These are phyloP conservation scores for Chrysolina oricalcia DNA, from an alignment of 2,888 invertebrate species.

Conservation along the genomic window DNA sequence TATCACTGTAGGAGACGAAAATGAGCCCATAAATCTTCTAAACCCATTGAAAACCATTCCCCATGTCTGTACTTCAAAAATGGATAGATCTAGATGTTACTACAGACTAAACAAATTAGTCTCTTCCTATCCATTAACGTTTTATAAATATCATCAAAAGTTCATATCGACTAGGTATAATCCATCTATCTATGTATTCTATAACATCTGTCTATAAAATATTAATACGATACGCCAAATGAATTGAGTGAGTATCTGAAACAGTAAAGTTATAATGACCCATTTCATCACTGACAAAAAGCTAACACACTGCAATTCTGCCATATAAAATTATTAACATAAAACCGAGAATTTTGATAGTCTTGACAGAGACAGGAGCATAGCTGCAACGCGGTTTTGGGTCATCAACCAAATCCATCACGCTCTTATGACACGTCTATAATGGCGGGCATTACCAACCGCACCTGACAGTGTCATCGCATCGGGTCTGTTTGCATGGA, in stretches of 20 bases:
- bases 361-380: slow-evolving; percentile 47
- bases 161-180: not conserved
- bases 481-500: slow-evolving; percentile 3
- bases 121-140: not conserved
- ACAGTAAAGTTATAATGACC: slow-evolving; percentile 45
- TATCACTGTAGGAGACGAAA: too few relatives aligned
- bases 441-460: slow-evolving; percentile 69
- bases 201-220: not conserved
- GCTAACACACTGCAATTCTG: slow-evolving; percentile 35
- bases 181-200: not conserved
- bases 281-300: slow-evolving; percentile 44
- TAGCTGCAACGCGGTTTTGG: slow-evolving; percentile 49
- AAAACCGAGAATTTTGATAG: slow-evolving; percentile 53
- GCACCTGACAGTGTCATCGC: slow-evolving; percentile 62
- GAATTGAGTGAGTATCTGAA: slow-evolving; percentile 41
- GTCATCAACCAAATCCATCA: slow-evolving; percentile 70
- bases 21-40: too few relatives aligned
- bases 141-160: not conserved
- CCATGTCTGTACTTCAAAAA: too few relatives aligned
- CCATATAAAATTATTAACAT: slow-evolving; percentile 55
- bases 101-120: not conserved
- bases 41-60: too few relatives aligned
- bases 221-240: slow-evolving; percentile 15
- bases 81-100: too few relatives aligned
- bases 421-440: slow-evolving; percentile 67